Percentiles rank a stretch among this genome's conserved stretches.
Conservation (phyloP, 2,797 vertebrate species). For the Squalus acanthias region DNA sequence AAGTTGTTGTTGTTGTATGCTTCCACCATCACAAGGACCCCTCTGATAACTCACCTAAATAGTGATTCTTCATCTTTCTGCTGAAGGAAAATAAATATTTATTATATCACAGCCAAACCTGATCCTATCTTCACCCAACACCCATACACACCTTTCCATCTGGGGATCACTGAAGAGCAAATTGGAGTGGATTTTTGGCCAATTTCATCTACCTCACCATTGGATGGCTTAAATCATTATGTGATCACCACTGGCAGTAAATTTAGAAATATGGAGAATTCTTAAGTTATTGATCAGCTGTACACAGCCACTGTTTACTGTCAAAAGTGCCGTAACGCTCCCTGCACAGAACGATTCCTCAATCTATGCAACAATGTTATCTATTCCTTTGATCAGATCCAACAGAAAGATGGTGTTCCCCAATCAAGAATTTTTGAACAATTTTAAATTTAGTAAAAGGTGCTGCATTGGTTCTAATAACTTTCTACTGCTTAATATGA, state of each 20-base stretch:
- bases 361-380: not conserved
- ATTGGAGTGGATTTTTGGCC: not conserved
- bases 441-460: not conserved
- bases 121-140: not conserved
- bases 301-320: not conserved
- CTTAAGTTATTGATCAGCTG: constrained; percentile 16
- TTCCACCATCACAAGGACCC: not conserved
- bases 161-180: not conserved
- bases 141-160: not conserved
- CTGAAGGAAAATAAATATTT: not conserved
- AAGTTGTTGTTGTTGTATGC: not conserved
- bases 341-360: not conserved
- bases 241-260: not conserved
- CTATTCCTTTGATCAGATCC: not conserved
- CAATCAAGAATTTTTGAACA: not conserved
- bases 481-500: not conserved
- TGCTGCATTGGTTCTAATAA: not conserved
- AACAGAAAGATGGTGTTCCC: not conserved
- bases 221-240: not conserved
- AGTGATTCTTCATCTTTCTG: not conserved
- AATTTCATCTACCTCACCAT: not conserved
- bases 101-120: not conserved
- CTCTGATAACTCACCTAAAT: not conserved
- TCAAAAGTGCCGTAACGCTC: not conserved
- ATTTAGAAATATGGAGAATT: not conserved